Conservation (phyloP, 2,113 vertebrate species). For the Myocastor coypus region DNA sequence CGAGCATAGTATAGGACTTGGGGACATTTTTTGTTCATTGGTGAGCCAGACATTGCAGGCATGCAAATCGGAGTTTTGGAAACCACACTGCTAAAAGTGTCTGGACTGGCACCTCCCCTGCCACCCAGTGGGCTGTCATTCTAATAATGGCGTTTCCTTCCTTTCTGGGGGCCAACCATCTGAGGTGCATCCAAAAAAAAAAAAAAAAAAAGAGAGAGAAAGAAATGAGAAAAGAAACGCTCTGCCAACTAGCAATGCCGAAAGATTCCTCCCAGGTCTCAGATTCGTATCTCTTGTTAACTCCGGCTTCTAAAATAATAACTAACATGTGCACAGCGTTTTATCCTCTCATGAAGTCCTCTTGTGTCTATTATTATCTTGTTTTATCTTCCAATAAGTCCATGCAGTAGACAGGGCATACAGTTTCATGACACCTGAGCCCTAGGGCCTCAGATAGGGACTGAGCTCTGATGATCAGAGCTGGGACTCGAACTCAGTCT, state of each 20-base stretch:
- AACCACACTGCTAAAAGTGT: constrained; percentile 41
- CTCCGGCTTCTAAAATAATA: constrained; percentile 65
- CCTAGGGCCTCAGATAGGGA: not conserved
- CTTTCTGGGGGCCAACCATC: constrained; percentile 44
- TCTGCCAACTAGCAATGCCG: not conserved
- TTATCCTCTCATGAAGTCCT: constrained; percentile 24
- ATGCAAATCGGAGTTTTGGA: constrained; percentile 64
- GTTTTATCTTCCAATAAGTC: not conserved
- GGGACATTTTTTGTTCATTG: constrained; percentile 45
- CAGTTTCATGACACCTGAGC: constrained; percentile 3
- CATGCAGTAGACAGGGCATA: not conserved
- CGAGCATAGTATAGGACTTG: not conserved
- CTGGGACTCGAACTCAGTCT: not conserved
- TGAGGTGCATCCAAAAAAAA: constrained; percentile 50
- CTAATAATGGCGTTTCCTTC: constrained; percentile 72
- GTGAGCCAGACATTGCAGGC: constrained; percentile 35
- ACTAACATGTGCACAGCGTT: not conserved
- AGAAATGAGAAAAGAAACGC: too few species aligned
- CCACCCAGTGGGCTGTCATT: not conserved
- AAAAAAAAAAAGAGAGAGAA: constrained; percentile 53
- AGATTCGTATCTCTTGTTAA: constrained; percentile 56
- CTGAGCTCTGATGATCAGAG: constrained; percentile 2
- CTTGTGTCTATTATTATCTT: not conserved
- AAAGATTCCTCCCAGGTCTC: constrained; percentile 59
- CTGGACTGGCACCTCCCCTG: not conserved